These are phyloP conservation scores for Drosophila watanabei DNA, from an alignment of 1,140 invertebrate genomes.

Conservation along the genomic window DNA sequence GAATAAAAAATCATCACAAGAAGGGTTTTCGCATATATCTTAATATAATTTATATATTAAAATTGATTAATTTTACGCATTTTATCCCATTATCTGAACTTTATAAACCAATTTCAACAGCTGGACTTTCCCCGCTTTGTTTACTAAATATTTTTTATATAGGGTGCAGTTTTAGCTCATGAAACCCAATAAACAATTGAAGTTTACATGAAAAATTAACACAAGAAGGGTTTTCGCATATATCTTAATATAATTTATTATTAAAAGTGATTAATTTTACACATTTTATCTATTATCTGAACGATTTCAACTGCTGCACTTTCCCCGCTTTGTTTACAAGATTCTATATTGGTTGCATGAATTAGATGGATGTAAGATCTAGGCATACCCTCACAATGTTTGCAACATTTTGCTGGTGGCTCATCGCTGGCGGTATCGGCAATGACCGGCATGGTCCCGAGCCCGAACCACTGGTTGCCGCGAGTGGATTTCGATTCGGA, in stretches of 20 bases:
- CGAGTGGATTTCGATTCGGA: conserved; percentile 9
- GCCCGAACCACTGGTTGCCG: conserved; percentile 34
- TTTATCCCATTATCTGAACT: too few relatives aligned
- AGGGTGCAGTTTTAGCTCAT: neutral
- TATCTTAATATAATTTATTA: neutral
- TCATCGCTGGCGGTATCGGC: conserved; percentile 84
- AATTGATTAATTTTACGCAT: neutral
- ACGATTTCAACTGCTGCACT: neutral
- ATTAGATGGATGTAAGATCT: conserved; percentile 67
- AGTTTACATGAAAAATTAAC: neutral
- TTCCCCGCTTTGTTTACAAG: neutral
- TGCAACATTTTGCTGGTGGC: conserved; percentile 86
- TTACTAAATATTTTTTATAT: neutral
- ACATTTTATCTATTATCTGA: too few relatives aligned
- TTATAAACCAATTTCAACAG: too few relatives aligned
- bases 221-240: neutral
- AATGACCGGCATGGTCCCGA: conserved; percentile 85
- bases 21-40: neutral
- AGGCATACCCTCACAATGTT: conserved; percentile 86
- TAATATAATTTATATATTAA: neutral
- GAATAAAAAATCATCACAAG: neutral
- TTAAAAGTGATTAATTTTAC: too few relatives aligned
- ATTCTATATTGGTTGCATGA: conserved; percentile 7
- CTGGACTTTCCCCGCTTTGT: neutral
- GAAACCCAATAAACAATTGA: neutral